Evolutionary conservation across 2,797 vertebrate species (phyloP).

Genomic region (Melanotaenia pygmaea): DNA sequence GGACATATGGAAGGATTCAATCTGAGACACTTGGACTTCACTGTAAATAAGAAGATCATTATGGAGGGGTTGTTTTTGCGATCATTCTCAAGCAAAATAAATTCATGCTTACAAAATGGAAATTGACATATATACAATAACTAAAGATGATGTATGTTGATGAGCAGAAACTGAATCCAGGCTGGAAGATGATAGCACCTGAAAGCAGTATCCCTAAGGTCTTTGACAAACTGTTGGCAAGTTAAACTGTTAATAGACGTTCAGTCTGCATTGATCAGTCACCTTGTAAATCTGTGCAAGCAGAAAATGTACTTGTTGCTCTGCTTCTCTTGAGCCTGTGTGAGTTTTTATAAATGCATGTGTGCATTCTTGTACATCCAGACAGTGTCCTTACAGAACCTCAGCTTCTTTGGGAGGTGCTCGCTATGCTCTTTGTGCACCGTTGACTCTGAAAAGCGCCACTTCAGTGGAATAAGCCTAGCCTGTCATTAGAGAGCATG

Average conservation of each 20-base stretch:
- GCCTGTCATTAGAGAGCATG: conserved; percentile 80
- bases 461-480: conserved; percentile 77
- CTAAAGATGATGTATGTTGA: conserved; percentile 7
- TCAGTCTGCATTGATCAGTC: conserved; percentile 34
- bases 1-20: conserved; percentile 14
- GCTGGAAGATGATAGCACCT: conserved; percentile 35
- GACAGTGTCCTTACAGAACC: conserved; percentile 71
- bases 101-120: conserved; percentile 10
- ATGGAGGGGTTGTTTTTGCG: not conserved
- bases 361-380: conserved; percentile 54
- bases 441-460: conserved; percentile 68
- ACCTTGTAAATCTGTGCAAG: conserved; percentile 30
- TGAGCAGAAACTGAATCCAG: conserved; percentile 22
- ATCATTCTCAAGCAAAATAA: conserved; percentile 12
- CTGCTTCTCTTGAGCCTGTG: conserved; percentile 20
- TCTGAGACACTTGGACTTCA: conserved; percentile 12
- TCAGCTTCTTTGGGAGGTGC: conserved; percentile 61
- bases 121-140: conserved; percentile 15
- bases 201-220: conserved; percentile 34
- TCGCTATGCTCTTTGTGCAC: conserved; percentile 55
- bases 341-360: conserved; percentile 50
- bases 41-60: conserved; percentile 15
- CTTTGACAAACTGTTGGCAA: conserved; percentile 38
- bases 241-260: conserved; percentile 39
- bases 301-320: conserved; percentile 36